phyloP scores from a whole-genome alignment of 2,113 vertebrate genomes.

The Entelurus aequoreus region DNA sequence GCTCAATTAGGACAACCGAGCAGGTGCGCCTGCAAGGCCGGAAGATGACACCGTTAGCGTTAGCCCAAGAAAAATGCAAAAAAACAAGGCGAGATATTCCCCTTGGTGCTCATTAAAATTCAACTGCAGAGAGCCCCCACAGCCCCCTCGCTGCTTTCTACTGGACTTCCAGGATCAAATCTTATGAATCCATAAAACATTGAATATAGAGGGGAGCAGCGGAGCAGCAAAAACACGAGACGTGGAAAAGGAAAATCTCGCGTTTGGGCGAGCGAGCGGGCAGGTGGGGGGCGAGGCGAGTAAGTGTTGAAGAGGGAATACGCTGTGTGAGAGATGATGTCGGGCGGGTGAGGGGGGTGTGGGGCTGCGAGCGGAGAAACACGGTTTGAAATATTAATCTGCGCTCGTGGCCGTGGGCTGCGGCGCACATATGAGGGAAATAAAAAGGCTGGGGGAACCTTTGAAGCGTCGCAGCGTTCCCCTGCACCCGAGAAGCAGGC shows the following conservation, averaged over 20 bases:
- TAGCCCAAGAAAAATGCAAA: constrained; percentile 62
- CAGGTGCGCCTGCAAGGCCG: constrained; percentile 70
- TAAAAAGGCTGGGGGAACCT: constrained; percentile 56
- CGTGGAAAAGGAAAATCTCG: constrained; percentile 73
- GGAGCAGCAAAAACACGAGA: constrained; percentile 74
- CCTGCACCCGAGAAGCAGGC: constrained; percentile 49
- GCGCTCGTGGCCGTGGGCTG: constrained; percentile 72
- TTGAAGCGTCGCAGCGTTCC: constrained; percentile 66
- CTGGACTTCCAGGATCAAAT: constrained; percentile 74
- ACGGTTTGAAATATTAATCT: constrained; percentile 73
- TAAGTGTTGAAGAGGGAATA: constrained; percentile 67
- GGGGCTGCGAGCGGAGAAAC: constrained; percentile 55
- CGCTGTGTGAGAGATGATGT: constrained; percentile 53
- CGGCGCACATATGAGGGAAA: constrained; percentile 63
- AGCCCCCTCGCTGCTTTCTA: constrained; percentile 45
- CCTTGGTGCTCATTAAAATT: constrained; percentile 81
- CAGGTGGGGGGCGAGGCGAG: constrained; percentile 26
- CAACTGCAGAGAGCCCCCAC: constrained; percentile 59
- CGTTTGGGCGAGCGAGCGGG: constrained; percentile 48
- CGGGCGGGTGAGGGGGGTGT: constrained; percentile 1
- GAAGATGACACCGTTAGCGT: constrained; percentile 68
- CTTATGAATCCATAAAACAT: constrained; percentile 88
- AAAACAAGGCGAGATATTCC: constrained; percentile 70
- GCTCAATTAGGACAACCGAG: constrained; percentile 76
- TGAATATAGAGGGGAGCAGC: constrained; percentile 69